Base-by-base conservation (phyloP, 2,113 vertebrate genomes). In the Ascaphus truei region DNA sequence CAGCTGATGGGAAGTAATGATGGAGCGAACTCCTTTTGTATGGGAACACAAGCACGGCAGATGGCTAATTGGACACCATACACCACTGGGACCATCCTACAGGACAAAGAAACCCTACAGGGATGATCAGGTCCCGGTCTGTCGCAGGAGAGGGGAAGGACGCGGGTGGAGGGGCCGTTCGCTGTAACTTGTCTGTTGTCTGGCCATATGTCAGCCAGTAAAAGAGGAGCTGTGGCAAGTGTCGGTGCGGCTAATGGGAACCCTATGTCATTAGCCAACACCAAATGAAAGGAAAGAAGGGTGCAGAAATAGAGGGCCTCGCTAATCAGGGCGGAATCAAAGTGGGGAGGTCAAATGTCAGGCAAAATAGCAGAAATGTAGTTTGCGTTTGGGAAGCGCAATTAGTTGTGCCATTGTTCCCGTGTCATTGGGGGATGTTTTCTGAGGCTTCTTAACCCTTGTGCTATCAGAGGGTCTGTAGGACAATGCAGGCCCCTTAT, bases 31-130 rank as follows among this genome's bases (percentile, higher is more conserved):
- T 72, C 26, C 69, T 66, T 81, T 83, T 78, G 76, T 76, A 26
- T 73, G 55, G 50, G 59, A 66, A 69, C 23, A 59, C 69, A 59
- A 72, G 83, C 78, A 80, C 79, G 86, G 88, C 92, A 94, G 92
- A 94, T 94, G 93, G 92, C 87, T 93, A 93, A 92, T 92, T 94
- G 89, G 88, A 88, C 84, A 78, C 86, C 83, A 90, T 86, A 89
- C 88, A 89, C 77, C 81, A 68, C 76, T 68, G 74, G 83, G 83
- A 73, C 79, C 81, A 74, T 72, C 68, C 81, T 72, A 86, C 72
- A 80, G 86, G 79, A 82, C 75, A 84, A 73, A 77, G 74, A 77
- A 78, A 79, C 75, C 88, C 85, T 83, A 76, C 56, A 66, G 79
- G 81, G 87, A 88, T 90, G 91, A 83, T 71, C 64, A 3, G 77